Conservation (phyloP, 2,888 invertebrate genomes). For the Euplagia quadripunctaria region DNA sequence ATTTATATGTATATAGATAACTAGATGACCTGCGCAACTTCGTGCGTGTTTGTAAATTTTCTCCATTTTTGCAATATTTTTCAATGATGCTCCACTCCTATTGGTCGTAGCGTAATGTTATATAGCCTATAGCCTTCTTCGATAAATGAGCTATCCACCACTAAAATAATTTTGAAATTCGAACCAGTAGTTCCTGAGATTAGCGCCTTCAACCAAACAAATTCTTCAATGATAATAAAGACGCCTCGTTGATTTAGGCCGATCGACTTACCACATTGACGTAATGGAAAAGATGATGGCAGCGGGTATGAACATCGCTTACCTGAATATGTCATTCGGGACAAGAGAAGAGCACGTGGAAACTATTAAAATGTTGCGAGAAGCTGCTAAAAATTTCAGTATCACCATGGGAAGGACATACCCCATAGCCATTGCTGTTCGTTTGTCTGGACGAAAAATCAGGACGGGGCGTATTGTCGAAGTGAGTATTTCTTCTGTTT, state of each 20-base stretch:
- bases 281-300: slow-evolving; percentile 81
- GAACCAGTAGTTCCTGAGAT: too few species aligned
- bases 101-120: too few species aligned
- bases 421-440: slow-evolving; percentile 94
- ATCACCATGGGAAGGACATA: slow-evolving; percentile 87
- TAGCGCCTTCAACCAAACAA: too few species aligned
- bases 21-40: too few species aligned
- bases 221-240: too few species aligned
- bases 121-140: too few species aligned
- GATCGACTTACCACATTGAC: slow-evolving; percentile 60
- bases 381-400: slow-evolving; percentile 87
- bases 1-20: too few species aligned
- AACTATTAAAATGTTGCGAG: slow-evolving; percentile 67
- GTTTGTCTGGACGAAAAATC: slow-evolving; percentile 96
- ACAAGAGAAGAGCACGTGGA: slow-evolving; percentile 76
- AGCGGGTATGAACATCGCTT: slow-evolving; percentile 85
- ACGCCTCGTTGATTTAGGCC: slow-evolving; percentile 1
- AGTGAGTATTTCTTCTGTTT: slow-evolving; percentile 72
- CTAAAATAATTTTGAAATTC: too few species aligned
- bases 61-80: too few species aligned
- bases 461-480: slow-evolving; percentile 94
- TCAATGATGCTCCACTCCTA: too few species aligned
- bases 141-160: too few species aligned
- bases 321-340: slow-evolving; percentile 79
- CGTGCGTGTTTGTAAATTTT: too few species aligned